Evolutionary conservation across 2,888 invertebrate species (phyloP).

Genomic region (Crossocerus cetratus): DNA sequence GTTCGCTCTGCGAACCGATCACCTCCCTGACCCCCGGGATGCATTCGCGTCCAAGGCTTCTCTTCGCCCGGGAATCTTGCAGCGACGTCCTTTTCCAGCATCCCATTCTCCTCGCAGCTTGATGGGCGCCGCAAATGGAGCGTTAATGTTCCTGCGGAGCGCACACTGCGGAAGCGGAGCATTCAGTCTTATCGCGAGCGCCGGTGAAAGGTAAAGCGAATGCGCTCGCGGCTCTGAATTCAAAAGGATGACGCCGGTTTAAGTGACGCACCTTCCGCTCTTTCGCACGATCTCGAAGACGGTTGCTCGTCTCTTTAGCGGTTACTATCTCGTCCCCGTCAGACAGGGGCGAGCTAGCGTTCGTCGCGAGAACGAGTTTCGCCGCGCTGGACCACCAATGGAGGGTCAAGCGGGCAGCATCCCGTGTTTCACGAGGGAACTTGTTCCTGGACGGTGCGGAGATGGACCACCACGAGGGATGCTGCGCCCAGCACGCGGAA

Average conservation of each 20-base stretch:
- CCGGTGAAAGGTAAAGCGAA: too few species aligned
- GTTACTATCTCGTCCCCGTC: slow-evolving; percentile 13
- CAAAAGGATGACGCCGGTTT: background rate
- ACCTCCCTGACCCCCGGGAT: slow-evolving; percentile 44
- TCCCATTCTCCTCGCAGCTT: too few species aligned
- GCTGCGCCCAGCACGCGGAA: slow-evolving; percentile 40
- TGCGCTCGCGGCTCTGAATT: background rate
- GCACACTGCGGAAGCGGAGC: too few species aligned
- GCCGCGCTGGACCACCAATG: slow-evolving; percentile 38
- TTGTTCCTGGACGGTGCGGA: slow-evolving; percentile 32
- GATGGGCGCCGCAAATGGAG: too few species aligned
- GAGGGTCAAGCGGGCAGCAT: slow-evolving; percentile 24
- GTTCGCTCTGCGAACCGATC: slow-evolving; percentile 50
- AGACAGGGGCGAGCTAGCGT: slow-evolving; percentile 20
- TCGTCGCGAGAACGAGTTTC: slow-evolving; percentile 46
- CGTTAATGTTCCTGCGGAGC: too few species aligned
- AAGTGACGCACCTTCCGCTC: background rate
- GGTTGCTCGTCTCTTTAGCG: slow-evolving; percentile 13
- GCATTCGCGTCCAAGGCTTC: slow-evolving; percentile 6
- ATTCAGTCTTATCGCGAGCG: too few species aligned
- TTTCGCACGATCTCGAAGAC: slow-evolving; percentile 25
- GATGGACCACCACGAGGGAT: slow-evolving; percentile 55
- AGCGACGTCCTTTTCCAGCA: too few species aligned
- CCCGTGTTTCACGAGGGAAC: slow-evolving; percentile 28
- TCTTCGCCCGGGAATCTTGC: too few species aligned